Evolutionary conservation across 2,888 invertebrate species (phyloP), one percentile per base, ranked within the genome.

Genomic region (Meta bourneti): DNA sequence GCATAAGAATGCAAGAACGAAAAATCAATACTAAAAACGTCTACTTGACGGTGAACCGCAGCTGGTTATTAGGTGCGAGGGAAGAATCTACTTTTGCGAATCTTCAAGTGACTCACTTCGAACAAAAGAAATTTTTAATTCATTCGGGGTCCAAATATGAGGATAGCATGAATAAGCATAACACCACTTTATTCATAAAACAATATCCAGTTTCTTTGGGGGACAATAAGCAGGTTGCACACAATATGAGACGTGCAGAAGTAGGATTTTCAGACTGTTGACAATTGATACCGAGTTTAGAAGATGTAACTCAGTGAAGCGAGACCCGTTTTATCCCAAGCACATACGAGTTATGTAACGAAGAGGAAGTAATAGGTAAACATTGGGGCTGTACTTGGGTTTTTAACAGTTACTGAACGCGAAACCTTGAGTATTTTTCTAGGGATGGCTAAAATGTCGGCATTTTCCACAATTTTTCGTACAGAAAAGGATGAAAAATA

Each of bases 201-300:
- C 84, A 74, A 84, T 74, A 54, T 84, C 48, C 69, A 49, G 61
- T 75, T 54, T 51, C 11, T 75, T 61, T 34, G 74, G 19, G 75
- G 84, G 77, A 84, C 83, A 74, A 84, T 84, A 74, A 75, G 52
- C 83, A 83, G 84, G 34, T 74, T 16, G 74, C 84, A 84, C 74
- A 84, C 84, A 84, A 84, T 84, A 70, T 48, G 48, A 54, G 48
- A 84, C 75, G 75, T 75, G 75, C 61, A 61, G 48, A 75, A 19
- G n/a, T 19, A 75, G 16, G 11, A 74, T 84, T 84, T 84, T 74
- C 84, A 74, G 84, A 54, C 74, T 84, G 84, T 84, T 84, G 74
- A 84, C 84, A 84, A 84, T 74, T 54, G 84, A 74, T 84, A 74
- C 83, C 51, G 52, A 48, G 72, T 72, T 72, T 72, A 48, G 11